Percentiles rank a stretch among this genome's conserved stretches.
These are phyloP conservation scores for Caretta caretta DNA, from an alignment of 2,113 vertebrate genomes.

Conservation along the genomic window DNA sequence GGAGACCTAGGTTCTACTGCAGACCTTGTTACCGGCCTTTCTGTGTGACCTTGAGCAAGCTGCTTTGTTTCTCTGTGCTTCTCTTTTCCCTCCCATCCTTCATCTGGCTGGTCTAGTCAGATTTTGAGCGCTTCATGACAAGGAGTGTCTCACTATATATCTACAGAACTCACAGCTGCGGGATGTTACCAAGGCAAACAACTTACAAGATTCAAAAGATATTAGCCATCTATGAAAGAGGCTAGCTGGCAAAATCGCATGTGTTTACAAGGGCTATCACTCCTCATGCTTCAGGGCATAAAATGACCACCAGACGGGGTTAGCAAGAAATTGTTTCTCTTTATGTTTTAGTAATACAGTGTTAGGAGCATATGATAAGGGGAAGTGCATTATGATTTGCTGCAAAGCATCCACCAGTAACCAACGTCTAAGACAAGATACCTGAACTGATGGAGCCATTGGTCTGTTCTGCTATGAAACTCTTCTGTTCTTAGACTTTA, in stretches of 20 bases:
- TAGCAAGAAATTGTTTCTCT: background rate
- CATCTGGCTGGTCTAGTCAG: background rate
- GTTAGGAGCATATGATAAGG: background rate
- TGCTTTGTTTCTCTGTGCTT: too few species aligned
- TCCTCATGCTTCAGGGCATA: background rate
- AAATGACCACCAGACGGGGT: background rate
- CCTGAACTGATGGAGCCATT: background rate
- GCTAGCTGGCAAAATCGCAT: too few species aligned
- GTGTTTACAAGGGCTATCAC: too few species aligned
- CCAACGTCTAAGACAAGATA: background rate
- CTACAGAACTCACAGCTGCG: background rate
- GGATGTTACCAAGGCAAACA: background rate
- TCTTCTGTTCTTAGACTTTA: too few species aligned
- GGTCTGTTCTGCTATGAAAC: fast-evolving
- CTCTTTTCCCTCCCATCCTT: background rate
- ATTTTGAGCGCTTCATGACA: too few species aligned
- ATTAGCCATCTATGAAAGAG: background rate
- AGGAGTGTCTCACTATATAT: too few species aligned
- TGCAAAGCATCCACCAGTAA: fast-evolving
- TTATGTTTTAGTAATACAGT: fast-evolving
- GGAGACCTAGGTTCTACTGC: too few species aligned
- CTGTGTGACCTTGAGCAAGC: too few species aligned
- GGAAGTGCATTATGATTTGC: background rate
- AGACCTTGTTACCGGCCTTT: too few species aligned
- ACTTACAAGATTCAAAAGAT: background rate